Evolutionary conservation across 1,140 invertebrate genomes (phyloP), one percentile per base, ranked within the genome.

Genomic region (Contarinia nasturtii): DNA sequence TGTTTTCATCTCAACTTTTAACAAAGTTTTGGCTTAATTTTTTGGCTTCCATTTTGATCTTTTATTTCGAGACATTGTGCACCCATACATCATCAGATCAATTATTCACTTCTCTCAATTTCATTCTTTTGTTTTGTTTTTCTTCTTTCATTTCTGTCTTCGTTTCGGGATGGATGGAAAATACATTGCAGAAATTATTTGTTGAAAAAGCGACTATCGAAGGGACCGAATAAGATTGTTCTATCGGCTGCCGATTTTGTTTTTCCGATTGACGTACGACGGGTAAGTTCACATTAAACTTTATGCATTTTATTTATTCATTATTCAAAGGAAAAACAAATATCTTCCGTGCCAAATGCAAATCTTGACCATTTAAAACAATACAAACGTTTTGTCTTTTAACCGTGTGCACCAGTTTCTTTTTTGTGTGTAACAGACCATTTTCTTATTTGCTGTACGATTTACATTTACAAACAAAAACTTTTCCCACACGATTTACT

Each of bases 221-320:
- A 80, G 58, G 80, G 79, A 46, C 79, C 79, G 2, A 80, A 81
- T 61, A 84, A 82, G 64, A 79, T 84, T 48, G 70, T 82, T 2
- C 62, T 84, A 37, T 80, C 79, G 12, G 73, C 78, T 7, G 72
- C 73, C 37, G 81, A 84, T 58, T 80, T 84, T 53, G 77, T 81
- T 2, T 81, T 83, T 58, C 78, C 80, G 5, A 66, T 74, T 18
- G 77, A 80, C 52, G 69, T 69, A 10, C 66, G 75, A 54, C 70
- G 76, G 67, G 77, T 80, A 63, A 71, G 67, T 43, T 43, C 5
- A 5, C 41, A 18, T 19, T 43, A 43, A 43, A 19, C 2, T 11
- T 22, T 19, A 19, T 14, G n/a, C n/a, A 36, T 38, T 27, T 8
- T 47, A 47, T 17, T 49, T 18, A 19, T 48, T n/a, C 7, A n/a